Conservation (phyloP, 2,888 invertebrate species). For the Dexiosoma caninum region DNA sequence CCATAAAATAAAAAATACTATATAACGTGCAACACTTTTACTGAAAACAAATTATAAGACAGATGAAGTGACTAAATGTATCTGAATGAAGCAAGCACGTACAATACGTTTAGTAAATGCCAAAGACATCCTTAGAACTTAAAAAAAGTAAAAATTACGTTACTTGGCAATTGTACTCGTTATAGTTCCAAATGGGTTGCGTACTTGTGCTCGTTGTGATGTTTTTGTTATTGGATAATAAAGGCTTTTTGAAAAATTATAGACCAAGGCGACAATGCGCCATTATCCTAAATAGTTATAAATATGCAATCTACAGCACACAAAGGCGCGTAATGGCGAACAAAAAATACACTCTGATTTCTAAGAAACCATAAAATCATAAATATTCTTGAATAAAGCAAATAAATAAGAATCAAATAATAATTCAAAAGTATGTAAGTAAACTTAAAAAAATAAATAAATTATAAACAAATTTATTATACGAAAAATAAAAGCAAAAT, state of each 20-base stretch:
- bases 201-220: background rate
- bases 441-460: no score
- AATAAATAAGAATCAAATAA: no score
- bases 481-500: no score
- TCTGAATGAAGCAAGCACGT: background rate
- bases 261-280: background rate
- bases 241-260: background rate
- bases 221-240: background rate
- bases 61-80: background rate
- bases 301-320: no score
- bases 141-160: conserved; percentile 15
- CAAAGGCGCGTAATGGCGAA: no score
- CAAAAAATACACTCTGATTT: no score
- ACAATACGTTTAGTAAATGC: background rate
- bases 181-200: background rate
- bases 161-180: background rate
- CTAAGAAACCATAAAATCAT: no score
- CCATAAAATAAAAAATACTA: conserved; percentile 32
- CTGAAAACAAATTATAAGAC: background rate
- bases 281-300: background rate
- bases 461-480: no score
- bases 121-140: background rate
- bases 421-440: no score
- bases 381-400: no score
- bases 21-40: conserved; percentile 38